Percentiles rank a stretch among this genome's conserved stretches.
Evolutionary conservation across 2,797 vertebrate species (phyloP).

Genomic region (Masticophis lateralis): DNA sequence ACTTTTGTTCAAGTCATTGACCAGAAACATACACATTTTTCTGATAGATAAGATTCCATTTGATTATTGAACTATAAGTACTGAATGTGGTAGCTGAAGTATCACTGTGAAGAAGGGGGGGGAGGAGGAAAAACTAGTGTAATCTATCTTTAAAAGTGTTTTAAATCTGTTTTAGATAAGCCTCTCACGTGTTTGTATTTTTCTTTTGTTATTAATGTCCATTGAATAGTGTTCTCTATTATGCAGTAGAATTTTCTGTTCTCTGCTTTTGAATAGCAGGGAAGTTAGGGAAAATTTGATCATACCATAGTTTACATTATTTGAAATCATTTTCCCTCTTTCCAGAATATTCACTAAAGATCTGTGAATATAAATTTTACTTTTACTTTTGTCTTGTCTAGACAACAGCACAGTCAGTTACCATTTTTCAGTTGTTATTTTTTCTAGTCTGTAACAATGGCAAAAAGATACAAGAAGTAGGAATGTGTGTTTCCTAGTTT

Average conservation of each 20-base stretch:
- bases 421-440: background rate
- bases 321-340: background rate
- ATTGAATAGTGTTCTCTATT: background rate
- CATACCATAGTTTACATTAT: background rate
- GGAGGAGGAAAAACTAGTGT: background rate
- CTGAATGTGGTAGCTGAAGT: background rate
- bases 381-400: background rate
- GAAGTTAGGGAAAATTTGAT: background rate
- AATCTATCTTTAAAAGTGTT: background rate
- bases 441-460: background rate
- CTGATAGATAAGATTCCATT: background rate
- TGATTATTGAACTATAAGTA: background rate
- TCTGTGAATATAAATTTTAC: background rate
- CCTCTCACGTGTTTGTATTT: background rate
- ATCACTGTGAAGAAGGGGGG: background rate
- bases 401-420: background rate
- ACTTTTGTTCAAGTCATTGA: background rate
- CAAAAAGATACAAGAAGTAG: background rate
- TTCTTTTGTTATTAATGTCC: background rate
- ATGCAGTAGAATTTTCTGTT: background rate
- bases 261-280: background rate
- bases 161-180: background rate
- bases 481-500: background rate
- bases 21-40: background rate
- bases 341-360: background rate